Evolutionary conservation across 2,888 invertebrate genomes (phyloP), one percentile per base, ranked within the genome.

Genomic region (Athalia rosae): DNA sequence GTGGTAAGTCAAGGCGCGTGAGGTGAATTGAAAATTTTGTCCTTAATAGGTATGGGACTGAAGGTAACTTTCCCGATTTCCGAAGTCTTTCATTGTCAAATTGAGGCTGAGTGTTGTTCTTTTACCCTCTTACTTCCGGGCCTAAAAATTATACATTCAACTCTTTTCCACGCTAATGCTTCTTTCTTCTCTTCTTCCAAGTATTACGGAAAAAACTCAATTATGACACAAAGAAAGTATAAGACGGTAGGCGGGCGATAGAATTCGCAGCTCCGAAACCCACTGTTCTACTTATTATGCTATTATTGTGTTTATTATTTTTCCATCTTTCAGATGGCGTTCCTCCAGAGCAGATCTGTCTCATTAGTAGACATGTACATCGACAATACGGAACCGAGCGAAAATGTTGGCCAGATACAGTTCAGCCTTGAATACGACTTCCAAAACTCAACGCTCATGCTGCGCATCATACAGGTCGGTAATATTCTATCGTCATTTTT

Each of bases 351-450:
- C 91, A 95, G 97, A 89, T 96, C 96, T 87, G 95, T 97, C 88
- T 97, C 96, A 53, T 92, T 97, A 93, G 96, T 97, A 90, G 97
- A 97, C 90, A 97, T 97, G 96, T 97, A 97, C 92, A 96, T 97
- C 91, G 97, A 97, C 91, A 97, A 96, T 91, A 94, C 96, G 79
- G 97, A 97, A 90, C 95, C 97, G 1, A 96, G 96, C 83, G 97
- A 97, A 91, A 97, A 97, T 91, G 97, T 97, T 83, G 97, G 97
- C 76, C 97, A 97, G 91, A 97, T 97, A 85, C 97, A 97, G 90
- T 97, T 97, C 92, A 97, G 96, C 76, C 91, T 97, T 90, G 97
- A 97, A 90, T 97, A 97, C 90, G 97, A 97, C 92, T 97, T 97
- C 91, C 97, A 97, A 92, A 96, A 96, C 86, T 97, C 96, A 80